These are phyloP conservation scores for Oeneis ivallda DNA, from an alignment of 2,888 invertebrate genomes.

Conservation along the genomic window DNA sequence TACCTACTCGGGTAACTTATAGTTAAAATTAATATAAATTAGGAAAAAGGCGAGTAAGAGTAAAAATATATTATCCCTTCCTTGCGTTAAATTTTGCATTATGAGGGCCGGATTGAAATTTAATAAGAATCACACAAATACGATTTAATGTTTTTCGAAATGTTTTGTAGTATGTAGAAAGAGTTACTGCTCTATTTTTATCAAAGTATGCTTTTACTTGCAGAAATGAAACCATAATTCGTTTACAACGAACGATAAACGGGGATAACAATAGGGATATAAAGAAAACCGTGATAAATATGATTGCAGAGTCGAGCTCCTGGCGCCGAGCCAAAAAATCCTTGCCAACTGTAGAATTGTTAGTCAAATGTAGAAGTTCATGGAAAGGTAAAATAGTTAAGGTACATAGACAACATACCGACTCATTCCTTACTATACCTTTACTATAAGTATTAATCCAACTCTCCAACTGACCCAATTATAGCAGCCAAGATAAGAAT, in stretches of 20 bases:
- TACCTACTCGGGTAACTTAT: no score
- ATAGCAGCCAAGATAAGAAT: no score
- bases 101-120: no score
- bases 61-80: no score
- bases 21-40: no score
- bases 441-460: no score
- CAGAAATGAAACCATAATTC: background rate
- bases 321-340: constrained; percentile 20
- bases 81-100: no score
- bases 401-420: background rate
- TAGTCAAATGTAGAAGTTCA: constrained; percentile 22
- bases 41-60: no score
- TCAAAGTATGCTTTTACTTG: background rate
- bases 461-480: background rate
- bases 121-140: no score
- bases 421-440: background rate
- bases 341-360: constrained; percentile 20
- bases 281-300: constrained; percentile 25
- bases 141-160: no score
- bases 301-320: constrained; percentile 18
- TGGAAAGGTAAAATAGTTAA: constrained; percentile 3
- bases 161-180: background rate
- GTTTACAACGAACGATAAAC: constrained; percentile 15
- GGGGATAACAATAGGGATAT: constrained; percentile 21
- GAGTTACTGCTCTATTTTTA: background rate